phyloP scores from a whole-genome alignment of 2,888 invertebrate genomes.

The Endomychus coccineus region DNA sequence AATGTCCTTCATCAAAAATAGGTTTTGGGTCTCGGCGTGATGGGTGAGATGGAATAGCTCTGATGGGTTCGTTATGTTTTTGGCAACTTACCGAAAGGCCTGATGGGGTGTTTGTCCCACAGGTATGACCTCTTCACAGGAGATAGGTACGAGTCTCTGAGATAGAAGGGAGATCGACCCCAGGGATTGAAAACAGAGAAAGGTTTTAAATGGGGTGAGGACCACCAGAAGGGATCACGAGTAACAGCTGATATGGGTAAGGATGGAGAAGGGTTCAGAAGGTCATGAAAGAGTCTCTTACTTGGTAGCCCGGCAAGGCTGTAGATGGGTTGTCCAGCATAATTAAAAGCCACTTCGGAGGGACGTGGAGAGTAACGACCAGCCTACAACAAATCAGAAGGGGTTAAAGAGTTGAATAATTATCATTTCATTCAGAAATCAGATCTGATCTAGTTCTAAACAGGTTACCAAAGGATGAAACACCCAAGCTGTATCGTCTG shows the following conservation, averaged over 20 bases:
- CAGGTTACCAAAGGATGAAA: no score
- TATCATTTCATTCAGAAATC: no score
- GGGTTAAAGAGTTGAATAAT: no score
- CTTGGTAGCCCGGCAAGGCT: constrained; percentile 54
- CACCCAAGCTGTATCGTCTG: no score
- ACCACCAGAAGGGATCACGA: constrained; percentile 87
- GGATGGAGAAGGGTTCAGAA: constrained; percentile 72
- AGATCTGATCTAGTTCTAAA: no score
- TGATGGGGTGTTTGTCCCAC: constrained; percentile 85
- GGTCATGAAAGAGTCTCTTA: constrained; percentile 51
- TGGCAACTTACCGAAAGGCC: constrained; percentile 75
- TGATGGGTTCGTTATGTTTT: constrained; percentile 14
- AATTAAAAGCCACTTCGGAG: constrained; percentile 65
- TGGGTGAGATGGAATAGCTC: constrained; percentile 5
- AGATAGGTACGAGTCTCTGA: constrained; percentile 83
- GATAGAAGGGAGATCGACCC: constrained; percentile 68
- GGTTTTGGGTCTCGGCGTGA: constrained; percentile 12
- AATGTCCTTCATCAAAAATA: constrained; percentile 7
- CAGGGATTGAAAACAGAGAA: constrained; percentile 55
- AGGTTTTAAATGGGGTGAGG: constrained; percentile 73
- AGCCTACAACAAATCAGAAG: constrained; percentile 35
- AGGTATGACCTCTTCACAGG: constrained; percentile 86
- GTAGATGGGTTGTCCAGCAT: constrained; percentile 71
- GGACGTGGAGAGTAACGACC: constrained; percentile 62
- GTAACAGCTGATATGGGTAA: constrained; percentile 74